phyloP scores from a whole-genome alignment of 2,797 vertebrate genomes.

The Hippopotamyrus pictus region DNA sequence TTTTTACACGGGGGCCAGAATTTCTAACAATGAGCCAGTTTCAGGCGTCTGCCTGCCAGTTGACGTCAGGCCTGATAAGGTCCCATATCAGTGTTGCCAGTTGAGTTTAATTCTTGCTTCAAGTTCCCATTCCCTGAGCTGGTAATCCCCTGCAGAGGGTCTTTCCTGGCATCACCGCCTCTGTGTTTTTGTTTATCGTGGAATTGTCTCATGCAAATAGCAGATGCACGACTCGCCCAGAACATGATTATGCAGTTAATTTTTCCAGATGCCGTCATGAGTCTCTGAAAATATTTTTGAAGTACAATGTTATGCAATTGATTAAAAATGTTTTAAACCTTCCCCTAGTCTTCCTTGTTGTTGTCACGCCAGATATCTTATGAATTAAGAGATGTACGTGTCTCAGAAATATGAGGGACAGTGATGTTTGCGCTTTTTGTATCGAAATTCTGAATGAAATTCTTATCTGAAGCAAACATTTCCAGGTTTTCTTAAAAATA shows the following conservation, averaged over 20 bases:
- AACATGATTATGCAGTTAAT: neutral
- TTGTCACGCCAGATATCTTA: neutral
- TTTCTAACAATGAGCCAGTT: neutral
- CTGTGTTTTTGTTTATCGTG: neutral
- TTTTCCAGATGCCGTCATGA: neutral
- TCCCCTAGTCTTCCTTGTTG: neutral
- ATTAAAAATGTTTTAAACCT: constrained; percentile 1
- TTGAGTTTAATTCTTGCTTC: neutral
- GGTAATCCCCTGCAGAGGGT: neutral
- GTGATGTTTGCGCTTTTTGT: neutral
- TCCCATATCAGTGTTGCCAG: neutral
- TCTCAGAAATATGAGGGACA: neutral
- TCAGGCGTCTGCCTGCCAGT: neutral
- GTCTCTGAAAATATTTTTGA: neutral
- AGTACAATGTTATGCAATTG: neutral
- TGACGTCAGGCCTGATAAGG: neutral
- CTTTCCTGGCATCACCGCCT: neutral
- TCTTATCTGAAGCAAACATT: neutral
- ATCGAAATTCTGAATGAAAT: neutral
- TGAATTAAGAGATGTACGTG: neutral
- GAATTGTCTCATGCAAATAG: neutral
- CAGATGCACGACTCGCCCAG: neutral
- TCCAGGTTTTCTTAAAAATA: neutral
- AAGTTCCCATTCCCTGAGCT: neutral
- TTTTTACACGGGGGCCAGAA: neutral